phyloP scores from a whole-genome alignment of 2,888 invertebrate species.

The Volucella inanis region DNA sequence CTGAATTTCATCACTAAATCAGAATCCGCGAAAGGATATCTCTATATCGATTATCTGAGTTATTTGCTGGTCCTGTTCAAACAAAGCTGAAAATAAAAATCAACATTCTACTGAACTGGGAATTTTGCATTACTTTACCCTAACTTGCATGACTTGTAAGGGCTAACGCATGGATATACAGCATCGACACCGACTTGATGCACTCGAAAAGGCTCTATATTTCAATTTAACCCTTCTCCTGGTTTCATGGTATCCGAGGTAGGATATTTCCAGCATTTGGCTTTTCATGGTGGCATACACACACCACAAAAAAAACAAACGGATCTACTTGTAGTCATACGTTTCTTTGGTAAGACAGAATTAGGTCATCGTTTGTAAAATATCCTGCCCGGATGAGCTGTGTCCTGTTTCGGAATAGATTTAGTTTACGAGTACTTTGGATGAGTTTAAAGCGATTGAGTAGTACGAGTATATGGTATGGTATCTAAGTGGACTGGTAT shows the following conservation, averaged over 20 bases:
- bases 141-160: slow-evolving; percentile 11
- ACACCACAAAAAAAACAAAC: background rate
- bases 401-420: slow-evolving; percentile 32
- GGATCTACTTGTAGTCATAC: too few relatives aligned
- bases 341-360: slow-evolving; percentile 28
- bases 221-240: slow-evolving; percentile 6
- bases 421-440: slow-evolving; percentile 20
- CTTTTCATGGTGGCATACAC: background rate
- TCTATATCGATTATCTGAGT: slow-evolving; percentile 51
- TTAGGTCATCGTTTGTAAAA: slow-evolving; percentile 57
- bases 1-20: slow-evolving; percentile 58
- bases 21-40: slow-evolving; percentile 47
- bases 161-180: slow-evolving; percentile 39
- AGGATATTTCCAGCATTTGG: slow-evolving; percentile 35
- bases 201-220: background rate
- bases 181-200: background rate
- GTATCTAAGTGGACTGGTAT: background rate
- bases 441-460: slow-evolving; percentile 23
- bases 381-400: slow-evolving; percentile 46
- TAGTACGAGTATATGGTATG: too few relatives aligned
- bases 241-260: slow-evolving; percentile 10
- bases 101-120: slow-evolving; percentile 36
- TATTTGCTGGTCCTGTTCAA: background rate
- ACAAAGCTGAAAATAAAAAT: slow-evolving; percentile 1
- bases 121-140: slow-evolving; percentile 8